Base-by-base conservation (phyloP, 2,797 vertebrate species). In the Urocyon cinereoargenteus region DNA sequence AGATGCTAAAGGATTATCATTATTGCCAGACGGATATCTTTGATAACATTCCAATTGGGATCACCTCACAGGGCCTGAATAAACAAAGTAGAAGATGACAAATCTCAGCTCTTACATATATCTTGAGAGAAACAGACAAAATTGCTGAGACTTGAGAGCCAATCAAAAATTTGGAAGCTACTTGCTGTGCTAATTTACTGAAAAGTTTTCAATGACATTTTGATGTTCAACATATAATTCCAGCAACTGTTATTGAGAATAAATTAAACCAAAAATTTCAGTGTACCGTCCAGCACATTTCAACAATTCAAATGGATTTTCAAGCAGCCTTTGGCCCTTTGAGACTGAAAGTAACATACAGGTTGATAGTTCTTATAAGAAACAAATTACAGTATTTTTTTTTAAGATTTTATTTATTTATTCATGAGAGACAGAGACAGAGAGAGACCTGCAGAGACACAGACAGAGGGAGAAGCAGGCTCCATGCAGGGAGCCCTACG, bases 1-100 rank as follows among this genome's bases (percentile, higher is more conserved):
- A 98, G 97, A 98, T 98, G 96, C 97, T 98, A 96, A 98, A 98
- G 96, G 94, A 98, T 98, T 98, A 98, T 98, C 97, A 97, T 98
- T 98, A 98, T 98, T 98, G 93, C 98, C 96, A 45, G 97, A 97
- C 79, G 68, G 96, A 98, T 88, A 97, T 98, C 98, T 98, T 97
- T 98, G 98, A 98, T 98, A 98, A 98, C 98, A 97, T 98, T 98
- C 90, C 98, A 98, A 94, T 97, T 98, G 98, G 94, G 96, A 98
- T 98, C 98, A 97, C 94, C n/a, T n/a, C 95, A 55, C 72, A 94
- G 96, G 92, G 94, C 96, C 94, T 96, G 95, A 98, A 96, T 94
- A 98, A 98, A 98, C 1, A 84, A 98, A 98, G 64, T 57, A 98
- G 96, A 98, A 98, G 96, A 98, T 98, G 97, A 98, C 95, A 98